These are phyloP conservation scores for Falco biarmicus DNA, from an alignment of 2,797 vertebrate species.

Conservation along the genomic window DNA sequence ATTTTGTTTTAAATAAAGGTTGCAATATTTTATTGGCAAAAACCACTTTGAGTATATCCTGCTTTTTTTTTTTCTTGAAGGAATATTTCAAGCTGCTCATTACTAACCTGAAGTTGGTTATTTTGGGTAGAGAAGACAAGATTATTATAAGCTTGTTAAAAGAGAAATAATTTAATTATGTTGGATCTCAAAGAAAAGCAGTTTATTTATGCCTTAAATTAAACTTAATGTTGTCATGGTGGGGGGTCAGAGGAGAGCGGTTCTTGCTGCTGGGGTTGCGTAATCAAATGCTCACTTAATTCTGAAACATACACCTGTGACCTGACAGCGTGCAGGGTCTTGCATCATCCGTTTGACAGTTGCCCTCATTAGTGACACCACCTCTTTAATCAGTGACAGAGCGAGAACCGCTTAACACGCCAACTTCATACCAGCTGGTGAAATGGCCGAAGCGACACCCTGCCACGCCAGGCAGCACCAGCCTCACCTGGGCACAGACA, in stretches of 20 bases:
- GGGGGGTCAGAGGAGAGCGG: not conserved
- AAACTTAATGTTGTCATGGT: accelerated
- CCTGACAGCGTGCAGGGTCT: not conserved
- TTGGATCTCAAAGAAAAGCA: not conserved
- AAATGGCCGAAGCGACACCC: not conserved
- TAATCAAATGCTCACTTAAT: not conserved
- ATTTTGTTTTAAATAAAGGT: constrained; percentile 84
- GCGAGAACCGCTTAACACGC: not conserved
- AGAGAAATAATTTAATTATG: not conserved
- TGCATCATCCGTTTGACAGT: not conserved
- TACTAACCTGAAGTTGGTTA: not conserved
- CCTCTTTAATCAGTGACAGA: not conserved
- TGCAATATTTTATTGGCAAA: constrained; percentile 84
- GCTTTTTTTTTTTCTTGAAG: not conserved
- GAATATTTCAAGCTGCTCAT: not conserved
- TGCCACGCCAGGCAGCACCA: not conserved
- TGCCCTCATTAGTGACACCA: not conserved
- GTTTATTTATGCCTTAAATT: not conserved
- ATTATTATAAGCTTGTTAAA: not conserved
- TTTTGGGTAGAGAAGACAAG: not conserved
- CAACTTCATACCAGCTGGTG: not conserved
- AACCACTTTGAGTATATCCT: not conserved
- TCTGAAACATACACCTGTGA: not conserved
- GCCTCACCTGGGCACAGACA: not conserved
- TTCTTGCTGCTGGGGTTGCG: not conserved